Evolutionary conservation across 1,140 invertebrate species (phyloP).

Genomic region (Drosophila melanica): DNA sequence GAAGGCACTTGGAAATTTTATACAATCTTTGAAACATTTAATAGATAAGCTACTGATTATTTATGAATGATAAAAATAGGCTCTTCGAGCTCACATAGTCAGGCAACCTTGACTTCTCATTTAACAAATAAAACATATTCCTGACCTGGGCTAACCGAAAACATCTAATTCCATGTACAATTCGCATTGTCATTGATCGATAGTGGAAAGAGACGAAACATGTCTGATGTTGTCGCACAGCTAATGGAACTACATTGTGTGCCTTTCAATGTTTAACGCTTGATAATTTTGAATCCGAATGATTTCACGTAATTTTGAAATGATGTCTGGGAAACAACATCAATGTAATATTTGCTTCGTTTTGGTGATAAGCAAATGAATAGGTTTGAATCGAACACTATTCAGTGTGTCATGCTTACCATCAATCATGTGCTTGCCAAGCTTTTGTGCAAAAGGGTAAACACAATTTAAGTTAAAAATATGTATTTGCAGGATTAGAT

Average conservation of each 20-base stretch:
- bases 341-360: neutral
- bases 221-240: neutral
- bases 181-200: neutral
- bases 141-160: slow-evolving; percentile 2
- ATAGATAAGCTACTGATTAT: no score
- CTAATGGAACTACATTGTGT: neutral
- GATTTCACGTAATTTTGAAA: no score
- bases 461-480: neutral
- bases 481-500: no score
- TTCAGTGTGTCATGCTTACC: slow-evolving; percentile 1
- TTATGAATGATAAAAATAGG: no score
- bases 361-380: neutral
- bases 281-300: neutral
- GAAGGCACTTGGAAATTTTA: no score
- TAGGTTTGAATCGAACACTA: neutral
- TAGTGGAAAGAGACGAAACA: neutral
- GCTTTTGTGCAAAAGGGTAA: neutral
- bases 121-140: neutral
- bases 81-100: no score
- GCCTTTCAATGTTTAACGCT: neutral
- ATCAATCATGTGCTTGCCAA: neutral
- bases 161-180: neutral
- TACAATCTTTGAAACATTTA: no score
- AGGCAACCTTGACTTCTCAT: no score
- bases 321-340: no score